Conservation (phyloP, 64 coral and sea anemone genomes). For the Actinia tenebrosa region DNA sequence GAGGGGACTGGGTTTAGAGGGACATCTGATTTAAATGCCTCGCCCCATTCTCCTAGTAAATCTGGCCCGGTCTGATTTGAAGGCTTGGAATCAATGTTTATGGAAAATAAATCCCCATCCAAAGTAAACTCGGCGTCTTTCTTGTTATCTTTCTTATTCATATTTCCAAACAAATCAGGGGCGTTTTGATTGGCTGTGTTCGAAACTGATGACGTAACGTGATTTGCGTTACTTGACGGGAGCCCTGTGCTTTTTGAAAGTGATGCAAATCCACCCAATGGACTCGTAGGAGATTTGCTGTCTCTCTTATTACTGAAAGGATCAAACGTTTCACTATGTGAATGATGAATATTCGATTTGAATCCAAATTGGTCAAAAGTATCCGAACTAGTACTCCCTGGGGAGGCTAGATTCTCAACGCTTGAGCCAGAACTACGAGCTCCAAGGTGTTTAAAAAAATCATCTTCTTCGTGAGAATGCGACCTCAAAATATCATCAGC, state of each 20-base stretch:
- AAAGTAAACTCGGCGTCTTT: background rate
- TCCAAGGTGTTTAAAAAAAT: constrained; percentile 74
- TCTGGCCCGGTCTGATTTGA: constrained; percentile 33
- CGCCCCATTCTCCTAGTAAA: constrained; percentile 72
- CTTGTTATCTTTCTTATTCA: background rate
- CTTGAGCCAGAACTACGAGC: constrained; percentile 71
- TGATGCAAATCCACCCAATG: background rate
- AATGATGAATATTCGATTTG: background rate
- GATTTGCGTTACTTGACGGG: background rate
- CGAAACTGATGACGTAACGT: background rate
- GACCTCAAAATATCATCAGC: constrained; percentile 77
- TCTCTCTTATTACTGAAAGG: constrained; percentile 29
- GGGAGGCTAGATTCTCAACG: constrained; percentile 62
- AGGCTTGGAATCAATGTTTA: constrained; percentile 11
- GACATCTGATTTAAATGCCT: constrained; percentile 26
- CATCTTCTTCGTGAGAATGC: constrained; percentile 57
- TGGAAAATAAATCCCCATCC: background rate
- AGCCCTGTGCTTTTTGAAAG: background rate
- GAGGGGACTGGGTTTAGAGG: constrained; percentile 58
- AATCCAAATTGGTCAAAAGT: constrained; percentile 53
- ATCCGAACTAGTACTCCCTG: constrained; percentile 28
- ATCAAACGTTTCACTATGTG: constrained; percentile 47
- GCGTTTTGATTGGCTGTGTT: background rate
- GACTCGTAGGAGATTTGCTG: background rate
- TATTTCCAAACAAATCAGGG: background rate